Conservation (phyloP, 2,113 vertebrate genomes). For the Felis catus region F.catus_Fca126_mat1.0 CM031412.1:226501-227000, state of each 20-base stretch:
- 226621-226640: background rate
- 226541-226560: background rate
- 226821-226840: background rate
- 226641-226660: slow-evolving; percentile 20
- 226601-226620: background rate
- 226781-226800: slow-evolving; percentile 13
- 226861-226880: slow-evolving; percentile 65
- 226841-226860: slow-evolving; percentile 63
- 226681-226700: background rate
- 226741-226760: slow-evolving; percentile 50
- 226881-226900: slow-evolving; percentile 69
- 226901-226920: slow-evolving; percentile 78
- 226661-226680: accelerated
- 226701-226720: slow-evolving; percentile 38
- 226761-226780: slow-evolving; percentile 10
- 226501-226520: too few species aligned
- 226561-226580: background rate
- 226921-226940: slow-evolving; percentile 76
- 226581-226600: background rate
- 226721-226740: background rate
- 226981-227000: slow-evolving; percentile 77
- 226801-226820: slow-evolving; percentile 54
- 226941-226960: slow-evolving; percentile 80
- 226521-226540: background rate
- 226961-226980: slow-evolving; percentile 80